phyloP scores from a whole-genome alignment of 2,113 vertebrate genomes.

The Amphiprion percula region DNA sequence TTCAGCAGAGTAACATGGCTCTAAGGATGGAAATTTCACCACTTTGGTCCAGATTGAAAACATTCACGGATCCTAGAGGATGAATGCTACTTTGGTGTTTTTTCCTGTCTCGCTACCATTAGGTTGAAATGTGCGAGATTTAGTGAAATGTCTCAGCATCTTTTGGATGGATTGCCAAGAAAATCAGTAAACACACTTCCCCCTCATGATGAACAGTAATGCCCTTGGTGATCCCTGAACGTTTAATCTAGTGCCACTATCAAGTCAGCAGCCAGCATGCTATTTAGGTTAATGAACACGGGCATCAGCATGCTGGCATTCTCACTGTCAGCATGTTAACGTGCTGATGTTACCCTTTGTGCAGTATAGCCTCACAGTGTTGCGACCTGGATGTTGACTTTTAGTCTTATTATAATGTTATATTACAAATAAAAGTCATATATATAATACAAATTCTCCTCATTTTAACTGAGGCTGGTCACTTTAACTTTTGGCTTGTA shows the following conservation, averaged over 20 bases:
- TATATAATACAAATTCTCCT: neutral
- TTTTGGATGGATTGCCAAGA: neutral
- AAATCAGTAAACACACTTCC: neutral
- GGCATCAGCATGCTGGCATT: conserved; percentile 6
- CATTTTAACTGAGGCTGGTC: too few relatives aligned
- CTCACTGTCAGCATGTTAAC: neutral
- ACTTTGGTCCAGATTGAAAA: neutral
- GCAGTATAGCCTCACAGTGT: neutral
- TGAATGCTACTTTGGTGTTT: neutral
- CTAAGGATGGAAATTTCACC: neutral
- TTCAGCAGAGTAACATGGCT: too few relatives aligned
- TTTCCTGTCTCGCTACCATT: neutral
- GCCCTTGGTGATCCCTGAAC: neutral
- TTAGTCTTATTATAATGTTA: neutral
- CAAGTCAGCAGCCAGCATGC: neutral
- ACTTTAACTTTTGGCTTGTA: too few relatives aligned
- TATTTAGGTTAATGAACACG: neutral
- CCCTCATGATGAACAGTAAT: neutral
- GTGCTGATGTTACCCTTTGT: neutral
- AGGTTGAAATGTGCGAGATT: neutral
- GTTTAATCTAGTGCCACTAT: neutral
- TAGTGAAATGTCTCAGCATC: neutral
- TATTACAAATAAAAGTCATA: neutral
- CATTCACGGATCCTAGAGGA: neutral
- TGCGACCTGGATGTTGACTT: neutral